Conservation (phyloP, 2,888 invertebrate species). For the Saturnia pavonia region DNA sequence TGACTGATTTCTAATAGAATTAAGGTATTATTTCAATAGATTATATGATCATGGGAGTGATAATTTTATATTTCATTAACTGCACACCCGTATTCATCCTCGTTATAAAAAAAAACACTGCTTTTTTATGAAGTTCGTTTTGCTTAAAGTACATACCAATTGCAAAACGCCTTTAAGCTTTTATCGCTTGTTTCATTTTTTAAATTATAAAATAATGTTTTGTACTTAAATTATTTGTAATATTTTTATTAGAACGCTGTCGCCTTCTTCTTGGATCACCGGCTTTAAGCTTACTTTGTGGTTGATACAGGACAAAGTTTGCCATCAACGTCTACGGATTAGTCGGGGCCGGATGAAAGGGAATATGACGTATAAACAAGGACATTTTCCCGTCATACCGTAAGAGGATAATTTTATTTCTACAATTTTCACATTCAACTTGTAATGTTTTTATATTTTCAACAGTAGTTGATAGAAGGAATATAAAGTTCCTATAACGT, state of each 20-base stretch:
- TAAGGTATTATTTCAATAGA: not conserved
- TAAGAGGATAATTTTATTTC: constrained; percentile 7
- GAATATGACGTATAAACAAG: constrained; percentile 18
- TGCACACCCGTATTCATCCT: not conserved
- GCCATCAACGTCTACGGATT: constrained; percentile 43
- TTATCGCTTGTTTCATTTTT: no score
- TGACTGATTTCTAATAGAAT: not conserved
- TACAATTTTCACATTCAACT: not conserved
- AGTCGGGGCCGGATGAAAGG: constrained; percentile 27
- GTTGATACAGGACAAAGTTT: constrained; percentile 52
- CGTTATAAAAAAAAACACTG: no score
- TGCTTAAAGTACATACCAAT: no score
- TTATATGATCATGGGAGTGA: not conserved
- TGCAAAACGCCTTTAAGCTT: no score
- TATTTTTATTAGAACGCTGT: constrained; percentile 23
- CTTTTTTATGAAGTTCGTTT: no score
- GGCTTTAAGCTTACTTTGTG: constrained; percentile 34
- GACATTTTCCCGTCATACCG: not conserved
- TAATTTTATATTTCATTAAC: not conserved
- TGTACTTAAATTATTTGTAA: no score
- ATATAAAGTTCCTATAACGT: no score
- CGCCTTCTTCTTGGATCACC: constrained; percentile 25
- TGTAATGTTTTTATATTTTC: not conserved
- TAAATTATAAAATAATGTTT: no score
- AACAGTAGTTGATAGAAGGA: not conserved